Percentiles rank a stretch among this genome's conserved stretches.
Conservation (phyloP, 2,797 vertebrate genomes). For the Euthynnus affinis region DNA sequence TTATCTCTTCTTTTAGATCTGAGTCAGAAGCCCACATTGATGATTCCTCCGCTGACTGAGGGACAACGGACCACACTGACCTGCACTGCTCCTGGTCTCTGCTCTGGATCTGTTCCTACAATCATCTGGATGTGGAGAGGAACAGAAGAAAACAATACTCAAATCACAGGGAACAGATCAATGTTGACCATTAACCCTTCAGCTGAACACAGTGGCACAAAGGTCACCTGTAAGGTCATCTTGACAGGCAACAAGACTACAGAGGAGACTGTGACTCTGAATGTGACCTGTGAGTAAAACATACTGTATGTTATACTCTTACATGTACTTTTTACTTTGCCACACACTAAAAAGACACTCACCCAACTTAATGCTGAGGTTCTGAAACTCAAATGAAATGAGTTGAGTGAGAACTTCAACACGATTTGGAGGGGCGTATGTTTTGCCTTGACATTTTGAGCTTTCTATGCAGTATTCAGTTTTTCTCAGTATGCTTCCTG, state of each 20-base stretch:
- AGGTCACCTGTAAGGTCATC: slow-evolving; percentile 50
- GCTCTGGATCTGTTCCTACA: slow-evolving; percentile 40
- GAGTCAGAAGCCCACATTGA: slow-evolving; percentile 52
- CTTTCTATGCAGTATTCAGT: too few relatives aligned
- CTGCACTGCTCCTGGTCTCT: slow-evolving; percentile 72
- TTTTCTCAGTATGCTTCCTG: too few relatives aligned
- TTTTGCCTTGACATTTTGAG: too few relatives aligned
- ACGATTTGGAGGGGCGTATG: too few relatives aligned
- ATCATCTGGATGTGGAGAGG: slow-evolving; percentile 65
- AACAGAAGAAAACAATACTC: neutral
- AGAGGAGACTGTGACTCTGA: slow-evolving; percentile 32
- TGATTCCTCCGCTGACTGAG: slow-evolving; percentile 49
- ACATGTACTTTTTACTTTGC: too few relatives aligned
- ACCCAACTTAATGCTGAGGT: too few relatives aligned
- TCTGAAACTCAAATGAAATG: too few relatives aligned
- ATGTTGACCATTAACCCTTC: slow-evolving; percentile 53
- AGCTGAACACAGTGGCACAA: slow-evolving; percentile 37
- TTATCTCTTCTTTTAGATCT: slow-evolving; percentile 38
- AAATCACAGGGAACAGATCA: slow-evolving; percentile 39
- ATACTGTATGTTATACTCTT: too few relatives aligned
- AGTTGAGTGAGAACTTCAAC: too few relatives aligned
- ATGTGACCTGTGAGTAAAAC: slow-evolving; percentile 63
- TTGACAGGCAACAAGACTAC: slow-evolving; percentile 16
- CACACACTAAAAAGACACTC: too few relatives aligned
- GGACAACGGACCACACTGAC: slow-evolving; percentile 57